Conservation (phyloP, 2,797 vertebrate genomes). For the Malacoctenus gilli region DNA sequence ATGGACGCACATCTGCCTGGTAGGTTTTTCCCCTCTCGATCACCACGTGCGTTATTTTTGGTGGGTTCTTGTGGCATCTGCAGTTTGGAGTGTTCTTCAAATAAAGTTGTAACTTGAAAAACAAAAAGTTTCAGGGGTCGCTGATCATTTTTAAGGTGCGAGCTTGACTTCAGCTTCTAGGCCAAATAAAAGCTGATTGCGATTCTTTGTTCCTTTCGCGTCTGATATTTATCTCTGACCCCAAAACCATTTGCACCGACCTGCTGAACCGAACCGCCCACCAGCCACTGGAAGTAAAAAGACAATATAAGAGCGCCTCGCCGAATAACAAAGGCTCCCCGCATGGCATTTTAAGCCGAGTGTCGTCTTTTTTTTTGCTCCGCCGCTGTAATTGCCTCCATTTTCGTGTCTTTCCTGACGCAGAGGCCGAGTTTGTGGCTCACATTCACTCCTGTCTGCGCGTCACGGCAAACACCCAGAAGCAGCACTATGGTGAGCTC, state of each 20-base stretch:
- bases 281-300: constrained; percentile 9
- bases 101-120: background rate
- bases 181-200: constrained; percentile 18
- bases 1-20: constrained; percentile 73
- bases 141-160: background rate
- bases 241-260: constrained; percentile 10
- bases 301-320: constrained; percentile 7
- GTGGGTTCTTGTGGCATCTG: background rate
- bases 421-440: constrained; percentile 73
- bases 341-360: constrained; percentile 18
- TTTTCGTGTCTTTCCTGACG: constrained; percentile 41
- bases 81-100: no score
- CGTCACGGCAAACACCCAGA: constrained; percentile 72
- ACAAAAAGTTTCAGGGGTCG: background rate
- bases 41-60: no score
- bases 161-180: background rate
- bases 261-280: background rate
- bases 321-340: constrained; percentile 14
- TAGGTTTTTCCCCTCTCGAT: constrained; percentile 40
- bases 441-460: constrained; percentile 71
- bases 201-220: constrained; percentile 2
- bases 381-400: constrained; percentile 28
- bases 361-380: constrained; percentile 23
- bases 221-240: constrained; percentile 15
- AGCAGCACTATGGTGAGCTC: constrained; percentile 74